Evolutionary conservation across 2,888 invertebrate species (phyloP), one percentile per base, ranked within the genome.

Genomic region (Protodeltote pygarga): DNA sequence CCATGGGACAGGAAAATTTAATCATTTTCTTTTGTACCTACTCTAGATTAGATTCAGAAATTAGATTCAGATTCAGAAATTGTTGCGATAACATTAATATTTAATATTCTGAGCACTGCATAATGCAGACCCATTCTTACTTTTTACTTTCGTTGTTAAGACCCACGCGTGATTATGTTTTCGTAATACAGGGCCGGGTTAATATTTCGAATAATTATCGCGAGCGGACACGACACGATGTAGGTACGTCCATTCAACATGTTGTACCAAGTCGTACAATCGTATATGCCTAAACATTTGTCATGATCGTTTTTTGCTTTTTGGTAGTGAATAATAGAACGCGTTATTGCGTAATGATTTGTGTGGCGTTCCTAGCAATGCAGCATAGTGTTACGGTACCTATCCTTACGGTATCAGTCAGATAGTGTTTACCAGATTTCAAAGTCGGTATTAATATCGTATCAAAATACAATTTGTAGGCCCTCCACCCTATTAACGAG

Each of bases 201-300:
- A 54, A 59, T 64, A 54, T 44, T 34, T 28, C 14, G 23, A 31
- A 35, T 52, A 55, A 55, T 55, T 41, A 44, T n/a, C n/a, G 33
- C 40, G 37, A 47, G 33, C 29, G 5, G 28, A n/a, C n/a, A n/a
- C n/a, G n/a, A n/a, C 24, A 27, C 35, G 23, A 42, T 28, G 39
- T 34, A 42, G 25, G 39, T 34, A 39, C 32, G 16, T 29, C 3
- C 45, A 51, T 34, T 44, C 27, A 32, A 50, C 40, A 54, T 59
- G 35, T 38, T 39, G 17, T 60, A 11, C 13, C 14, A n/a, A n/a
- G n/a, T n/a, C n/a, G n/a, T n/a, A n/a, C n/a, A n/a, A n/a, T n/a
- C n/a, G n/a, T 44, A 20, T 29, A 39, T 63, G 35, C 9, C 34
- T 23, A 29, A 53, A 35, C 31, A 27, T 55, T 54, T 20, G 32